Percentiles rank a stretch among this genome's conserved stretches.
These are phyloP conservation scores for Chrysina gloriosa DNA, from an alignment of 2,888 invertebrate species.

Conservation along the genomic window DNA sequence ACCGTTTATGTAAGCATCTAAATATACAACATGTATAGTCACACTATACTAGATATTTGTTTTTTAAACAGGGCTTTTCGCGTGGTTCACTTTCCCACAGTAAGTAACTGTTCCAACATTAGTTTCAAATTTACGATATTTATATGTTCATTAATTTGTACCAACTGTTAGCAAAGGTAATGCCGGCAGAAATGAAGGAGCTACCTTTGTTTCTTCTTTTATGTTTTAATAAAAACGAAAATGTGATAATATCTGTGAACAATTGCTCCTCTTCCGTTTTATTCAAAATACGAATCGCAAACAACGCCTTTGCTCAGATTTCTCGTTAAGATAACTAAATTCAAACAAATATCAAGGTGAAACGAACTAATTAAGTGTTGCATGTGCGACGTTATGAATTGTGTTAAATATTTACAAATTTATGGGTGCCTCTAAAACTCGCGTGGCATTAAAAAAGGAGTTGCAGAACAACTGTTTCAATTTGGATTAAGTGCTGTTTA, in stretches of 20 bases:
- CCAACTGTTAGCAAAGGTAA: not conserved
- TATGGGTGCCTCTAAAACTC: conserved; percentile 33
- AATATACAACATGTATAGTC: too few relatives aligned
- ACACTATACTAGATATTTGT: too few relatives aligned
- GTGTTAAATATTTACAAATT: conserved; percentile 39
- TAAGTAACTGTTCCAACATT: too few relatives aligned
- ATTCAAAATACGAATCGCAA: conserved; percentile 34
- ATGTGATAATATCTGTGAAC: conserved; percentile 20
- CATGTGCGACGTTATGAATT: conserved; percentile 34
- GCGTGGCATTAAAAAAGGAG: conserved; percentile 34
- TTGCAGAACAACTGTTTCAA: conserved; percentile 28
- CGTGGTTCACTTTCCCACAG: too few relatives aligned
- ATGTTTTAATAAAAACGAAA: conserved; percentile 29
- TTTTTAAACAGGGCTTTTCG: not conserved
- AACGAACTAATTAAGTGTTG: conserved; percentile 35
- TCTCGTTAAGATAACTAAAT: conserved; percentile 38
- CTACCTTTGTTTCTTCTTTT: conserved; percentile 5
- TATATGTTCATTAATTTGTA: not conserved
- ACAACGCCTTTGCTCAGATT: conserved; percentile 38
- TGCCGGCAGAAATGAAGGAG: conserved; percentile 15
- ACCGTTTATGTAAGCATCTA: too few relatives aligned
- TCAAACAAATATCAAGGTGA: conserved; percentile 40
- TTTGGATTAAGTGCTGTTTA: conserved; percentile 31
- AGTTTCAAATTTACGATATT: not conserved
- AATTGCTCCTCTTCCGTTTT: conserved; percentile 33